phyloP scores from a whole-genome alignment of 1,140 invertebrate genomes.

The Maconellicoccus hirsutus region DNA sequence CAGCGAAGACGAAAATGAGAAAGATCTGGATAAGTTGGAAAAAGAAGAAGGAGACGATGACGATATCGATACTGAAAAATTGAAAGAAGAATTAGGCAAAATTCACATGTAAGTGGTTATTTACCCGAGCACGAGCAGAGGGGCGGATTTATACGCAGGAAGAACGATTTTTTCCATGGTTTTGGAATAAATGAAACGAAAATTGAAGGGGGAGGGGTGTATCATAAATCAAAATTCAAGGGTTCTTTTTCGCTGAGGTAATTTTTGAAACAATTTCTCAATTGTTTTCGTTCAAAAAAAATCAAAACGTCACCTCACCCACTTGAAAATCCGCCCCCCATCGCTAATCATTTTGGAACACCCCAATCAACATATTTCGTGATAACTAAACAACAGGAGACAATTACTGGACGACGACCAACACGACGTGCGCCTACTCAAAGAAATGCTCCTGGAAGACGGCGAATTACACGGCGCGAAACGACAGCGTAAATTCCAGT shows the following conservation, averaged over 20 bases:
- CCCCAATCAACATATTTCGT: constrained; percentile 27
- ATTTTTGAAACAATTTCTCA: too few species aligned
- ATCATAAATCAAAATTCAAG: neutral
- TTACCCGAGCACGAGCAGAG: too few species aligned
- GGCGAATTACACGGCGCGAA: constrained; percentile 68
- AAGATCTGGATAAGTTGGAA: constrained; percentile 56
- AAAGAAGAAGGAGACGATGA: constrained; percentile 63
- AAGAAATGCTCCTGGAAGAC: constrained; percentile 74
- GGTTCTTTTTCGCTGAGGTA: neutral
- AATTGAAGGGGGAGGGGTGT: neutral
- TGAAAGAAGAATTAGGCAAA: constrained; percentile 51
- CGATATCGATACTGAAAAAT: constrained; percentile 51
- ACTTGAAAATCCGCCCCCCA: too few species aligned
- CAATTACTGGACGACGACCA: constrained; percentile 70
- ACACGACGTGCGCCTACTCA: constrained; percentile 56
- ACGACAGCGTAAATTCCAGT: constrained; percentile 63
- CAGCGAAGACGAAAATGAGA: constrained; percentile 66
- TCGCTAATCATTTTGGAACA: neutral
- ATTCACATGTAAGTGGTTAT: constrained; percentile 55
- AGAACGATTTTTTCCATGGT: neutral
- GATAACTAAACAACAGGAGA: too few species aligned
- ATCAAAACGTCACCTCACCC: neutral
- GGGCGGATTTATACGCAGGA: too few species aligned
- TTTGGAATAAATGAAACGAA: neutral
- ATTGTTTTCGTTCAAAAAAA: neutral